Evolutionary conservation across 2,888 invertebrate species (phyloP).

Genomic region (Lasioglossum morio): DNA sequence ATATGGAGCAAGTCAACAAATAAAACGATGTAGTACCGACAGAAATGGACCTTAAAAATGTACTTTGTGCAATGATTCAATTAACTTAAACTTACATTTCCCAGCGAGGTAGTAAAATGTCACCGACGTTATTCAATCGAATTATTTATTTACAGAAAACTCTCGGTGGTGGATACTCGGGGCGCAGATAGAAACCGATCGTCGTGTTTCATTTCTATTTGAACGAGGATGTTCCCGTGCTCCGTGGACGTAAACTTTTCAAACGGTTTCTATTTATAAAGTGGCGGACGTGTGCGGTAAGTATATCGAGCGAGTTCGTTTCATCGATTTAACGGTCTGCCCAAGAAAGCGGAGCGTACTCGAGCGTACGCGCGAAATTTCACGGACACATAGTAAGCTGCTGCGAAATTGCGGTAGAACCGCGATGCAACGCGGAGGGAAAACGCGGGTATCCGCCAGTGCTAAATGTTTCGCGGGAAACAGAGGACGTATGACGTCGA

Average conservation of each 20-base stretch:
- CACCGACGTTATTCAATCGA: no score
- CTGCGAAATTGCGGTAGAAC: constrained; percentile 34
- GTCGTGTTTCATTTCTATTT: background rate
- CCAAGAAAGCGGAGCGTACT: background rate
- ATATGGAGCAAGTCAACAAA: no score
- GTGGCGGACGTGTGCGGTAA: background rate
- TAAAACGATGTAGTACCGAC: no score
- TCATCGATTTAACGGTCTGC: background rate
- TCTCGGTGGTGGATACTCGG: background rate
- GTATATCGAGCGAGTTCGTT: background rate
- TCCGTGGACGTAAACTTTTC: background rate
- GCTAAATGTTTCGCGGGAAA: constrained; percentile 33
- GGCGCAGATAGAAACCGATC: background rate
- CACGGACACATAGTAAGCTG: background rate
- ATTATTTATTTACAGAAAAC: background rate
- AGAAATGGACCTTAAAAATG: no score
- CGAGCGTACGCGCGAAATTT: background rate
- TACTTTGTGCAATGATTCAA: no score
- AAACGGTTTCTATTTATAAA: background rate
- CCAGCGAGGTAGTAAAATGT: no score
- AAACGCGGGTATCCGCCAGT: background rate
- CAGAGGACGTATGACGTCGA: constrained; percentile 20
- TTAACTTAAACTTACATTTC: no score
- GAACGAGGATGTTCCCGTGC: background rate
- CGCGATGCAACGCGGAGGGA: constrained; percentile 9